Conservation (phyloP, 2,113 vertebrate species). For the Baryphthengus martii region DNA sequence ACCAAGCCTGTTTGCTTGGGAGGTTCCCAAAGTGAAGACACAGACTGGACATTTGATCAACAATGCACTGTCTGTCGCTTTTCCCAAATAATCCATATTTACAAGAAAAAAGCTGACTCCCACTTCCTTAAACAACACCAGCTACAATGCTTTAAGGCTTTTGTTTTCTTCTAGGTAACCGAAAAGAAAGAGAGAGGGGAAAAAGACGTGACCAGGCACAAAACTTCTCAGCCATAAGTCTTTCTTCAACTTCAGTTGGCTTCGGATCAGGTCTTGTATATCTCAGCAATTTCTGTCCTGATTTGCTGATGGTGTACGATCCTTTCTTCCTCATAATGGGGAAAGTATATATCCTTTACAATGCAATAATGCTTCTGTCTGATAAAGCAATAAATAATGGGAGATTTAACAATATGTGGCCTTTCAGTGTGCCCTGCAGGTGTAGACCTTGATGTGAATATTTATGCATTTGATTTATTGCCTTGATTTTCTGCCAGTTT, state of each 20-base stretch:
- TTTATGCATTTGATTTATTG: neutral
- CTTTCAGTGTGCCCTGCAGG: neutral
- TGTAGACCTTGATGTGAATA: neutral
- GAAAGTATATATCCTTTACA: neutral
- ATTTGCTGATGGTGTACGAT: neutral
- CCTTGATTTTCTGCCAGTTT: neutral
- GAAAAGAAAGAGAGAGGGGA: neutral
- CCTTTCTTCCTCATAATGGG: neutral
- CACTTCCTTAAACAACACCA: neutral
- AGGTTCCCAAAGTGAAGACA: neutral
- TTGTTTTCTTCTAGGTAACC: neutral
- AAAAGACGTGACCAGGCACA: neutral
- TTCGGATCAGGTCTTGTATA: neutral
- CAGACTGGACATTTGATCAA: neutral
- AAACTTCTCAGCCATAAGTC: neutral
- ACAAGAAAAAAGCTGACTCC: neutral
- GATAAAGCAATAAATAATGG: conserved; percentile 8
- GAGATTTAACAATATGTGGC: neutral
- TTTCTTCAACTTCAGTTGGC: neutral
- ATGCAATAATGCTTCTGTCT: neutral
- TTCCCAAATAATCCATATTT: neutral
- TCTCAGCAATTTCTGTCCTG: neutral
- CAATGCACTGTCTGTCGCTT: neutral
- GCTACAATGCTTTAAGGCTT: neutral
- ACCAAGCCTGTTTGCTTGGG: neutral